Conservation (phyloP, 2,797 vertebrate species). For the Saguinus oedipus region DNA sequence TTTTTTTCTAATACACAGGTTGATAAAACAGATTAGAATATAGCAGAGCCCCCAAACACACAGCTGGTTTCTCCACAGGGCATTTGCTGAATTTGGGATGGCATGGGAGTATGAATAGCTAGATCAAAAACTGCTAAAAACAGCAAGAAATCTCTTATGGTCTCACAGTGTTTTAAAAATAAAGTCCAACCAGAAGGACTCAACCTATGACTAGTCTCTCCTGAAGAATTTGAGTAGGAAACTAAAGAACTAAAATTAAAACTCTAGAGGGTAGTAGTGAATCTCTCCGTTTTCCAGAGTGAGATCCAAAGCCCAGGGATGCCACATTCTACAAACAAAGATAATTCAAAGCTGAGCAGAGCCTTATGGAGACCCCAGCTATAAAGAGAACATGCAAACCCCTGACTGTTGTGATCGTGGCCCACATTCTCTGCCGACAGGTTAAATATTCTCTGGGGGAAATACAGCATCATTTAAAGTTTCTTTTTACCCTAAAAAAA, state of each 20-base stretch:
- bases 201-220: neutral
- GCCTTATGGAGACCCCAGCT: neutral
- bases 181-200: neutral
- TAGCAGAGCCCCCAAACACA: neutral
- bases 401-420: neutral
- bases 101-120: neutral
- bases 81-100: neutral
- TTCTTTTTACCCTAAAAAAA: neutral
- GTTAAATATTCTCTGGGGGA: neutral
- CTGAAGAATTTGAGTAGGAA: neutral
- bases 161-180: neutral
- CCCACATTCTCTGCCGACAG: neutral
- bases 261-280: neutral
- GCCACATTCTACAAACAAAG: constrained; percentile 9
- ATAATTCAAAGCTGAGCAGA: neutral
- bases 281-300: neutral
- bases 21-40: neutral
- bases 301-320: neutral
- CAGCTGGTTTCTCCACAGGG: neutral
- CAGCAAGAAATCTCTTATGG: neutral
- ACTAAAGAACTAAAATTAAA: neutral
- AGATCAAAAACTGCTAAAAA: neutral
- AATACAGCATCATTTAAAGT: neutral
- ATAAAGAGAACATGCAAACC: neutral
- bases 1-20: neutral